phyloP scores from a whole-genome alignment of 2,888 invertebrate genomes.

The Aleiodes leptofemur region DNA sequence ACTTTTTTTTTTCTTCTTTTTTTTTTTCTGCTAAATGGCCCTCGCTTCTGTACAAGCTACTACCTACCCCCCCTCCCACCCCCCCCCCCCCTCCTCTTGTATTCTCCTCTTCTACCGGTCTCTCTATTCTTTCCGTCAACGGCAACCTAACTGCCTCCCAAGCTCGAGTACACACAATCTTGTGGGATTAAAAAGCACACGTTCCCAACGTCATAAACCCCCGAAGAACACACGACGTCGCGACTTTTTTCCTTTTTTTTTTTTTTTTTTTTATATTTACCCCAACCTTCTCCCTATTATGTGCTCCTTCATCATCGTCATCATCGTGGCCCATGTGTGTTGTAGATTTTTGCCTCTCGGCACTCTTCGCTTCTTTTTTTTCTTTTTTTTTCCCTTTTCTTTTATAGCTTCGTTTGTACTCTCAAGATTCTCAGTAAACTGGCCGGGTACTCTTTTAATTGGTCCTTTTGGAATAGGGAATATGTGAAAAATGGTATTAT shows the following conservation, averaged over 20 bases:
- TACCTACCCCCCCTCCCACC: too few relatives aligned
- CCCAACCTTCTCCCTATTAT: slow-evolving; percentile 23
- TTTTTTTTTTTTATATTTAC: slow-evolving; percentile 17
- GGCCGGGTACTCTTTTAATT: slow-evolving; percentile 44
- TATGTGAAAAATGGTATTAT: slow-evolving; percentile 41
- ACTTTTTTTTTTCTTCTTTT: slow-evolving; percentile 58
- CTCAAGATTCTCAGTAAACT: slow-evolving; percentile 54
- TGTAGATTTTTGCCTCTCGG: slow-evolving; percentile 27
- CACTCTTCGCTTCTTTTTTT: neutral
- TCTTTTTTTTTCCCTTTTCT: neutral
- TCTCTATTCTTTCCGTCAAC: slow-evolving; percentile 45
- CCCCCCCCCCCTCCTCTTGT: slow-evolving; percentile 36
- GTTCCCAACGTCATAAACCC: slow-evolving; percentile 49
- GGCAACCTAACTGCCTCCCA: slow-evolving; percentile 52
- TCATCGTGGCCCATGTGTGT: slow-evolving; percentile 31
- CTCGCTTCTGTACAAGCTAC: slow-evolving; percentile 46
- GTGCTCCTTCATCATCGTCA: slow-evolving; percentile 41
- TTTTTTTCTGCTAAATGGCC: slow-evolving; percentile 62
- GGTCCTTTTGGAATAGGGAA: slow-evolving; percentile 41
- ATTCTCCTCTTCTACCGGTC: slow-evolving; percentile 41
- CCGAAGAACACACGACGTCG: slow-evolving; percentile 53
- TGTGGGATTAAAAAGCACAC: slow-evolving; percentile 68
- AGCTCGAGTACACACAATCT: slow-evolving; percentile 65
- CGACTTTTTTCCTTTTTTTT: slow-evolving; percentile 24
- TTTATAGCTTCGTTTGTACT: slow-evolving; percentile 1